Evolutionary conservation across 2,888 invertebrate genomes (phyloP).

Genomic region (Synergus umbraculus): DNA sequence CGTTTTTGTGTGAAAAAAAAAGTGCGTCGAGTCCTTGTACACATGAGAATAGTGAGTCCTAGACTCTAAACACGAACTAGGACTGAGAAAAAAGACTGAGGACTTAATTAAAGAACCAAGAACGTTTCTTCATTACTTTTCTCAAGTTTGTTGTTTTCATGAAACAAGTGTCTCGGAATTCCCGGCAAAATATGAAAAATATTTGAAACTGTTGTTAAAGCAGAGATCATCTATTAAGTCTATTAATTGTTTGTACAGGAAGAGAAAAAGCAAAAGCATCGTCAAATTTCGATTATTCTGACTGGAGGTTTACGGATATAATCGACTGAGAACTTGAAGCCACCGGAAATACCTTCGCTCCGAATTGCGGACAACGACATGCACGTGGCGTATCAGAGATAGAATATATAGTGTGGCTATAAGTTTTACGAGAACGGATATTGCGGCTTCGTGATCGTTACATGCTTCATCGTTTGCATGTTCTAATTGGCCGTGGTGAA

Average conservation of each 20-base stretch:
- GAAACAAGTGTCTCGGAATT: background rate
- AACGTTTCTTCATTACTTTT: background rate
- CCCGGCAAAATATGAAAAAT: background rate
- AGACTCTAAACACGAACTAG: constrained; percentile 30
- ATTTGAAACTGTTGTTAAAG: background rate
- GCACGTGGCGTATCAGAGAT: constrained; percentile 2
- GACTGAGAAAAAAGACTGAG: constrained; percentile 9
- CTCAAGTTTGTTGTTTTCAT: constrained; percentile 9
- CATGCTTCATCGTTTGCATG: constrained; percentile 47
- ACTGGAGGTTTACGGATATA: background rate
- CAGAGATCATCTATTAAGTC: background rate
- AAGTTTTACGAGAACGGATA: constrained; percentile 47
- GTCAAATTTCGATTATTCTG: background rate
- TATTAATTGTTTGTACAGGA: background rate
- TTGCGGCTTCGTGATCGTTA: constrained; percentile 48
- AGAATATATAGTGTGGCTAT: constrained; percentile 34
- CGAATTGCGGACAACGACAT: background rate
- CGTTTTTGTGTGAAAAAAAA: constrained; percentile 19
- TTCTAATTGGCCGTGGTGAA: constrained; percentile 20
- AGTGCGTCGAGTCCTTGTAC: constrained; percentile 21
- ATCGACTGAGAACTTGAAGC: constrained; percentile 15
- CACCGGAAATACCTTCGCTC: constrained; percentile 10
- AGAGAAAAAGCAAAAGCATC: background rate
- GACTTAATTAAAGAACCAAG: constrained; percentile 20
- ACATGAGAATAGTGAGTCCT: constrained; percentile 22